phyloP scores from a whole-genome alignment of 2,797 vertebrate species.

The Orestias chungarensis region DNA sequence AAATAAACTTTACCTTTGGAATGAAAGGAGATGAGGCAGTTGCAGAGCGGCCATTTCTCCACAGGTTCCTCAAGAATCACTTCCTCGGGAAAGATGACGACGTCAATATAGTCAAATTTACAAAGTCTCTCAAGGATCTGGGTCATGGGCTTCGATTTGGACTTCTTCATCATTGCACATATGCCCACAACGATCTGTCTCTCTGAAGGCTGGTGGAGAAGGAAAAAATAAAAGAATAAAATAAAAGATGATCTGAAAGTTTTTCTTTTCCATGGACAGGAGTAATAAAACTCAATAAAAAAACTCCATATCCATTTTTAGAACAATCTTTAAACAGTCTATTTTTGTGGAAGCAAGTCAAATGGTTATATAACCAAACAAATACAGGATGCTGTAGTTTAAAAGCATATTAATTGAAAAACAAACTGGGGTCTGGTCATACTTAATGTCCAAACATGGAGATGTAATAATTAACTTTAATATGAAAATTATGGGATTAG shows the following conservation, averaged over 20 bases:
- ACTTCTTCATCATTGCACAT: conserved; percentile 98
- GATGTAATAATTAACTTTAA: not conserved
- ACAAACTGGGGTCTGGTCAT: no score
- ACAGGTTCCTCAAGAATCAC: conserved; percentile 94
- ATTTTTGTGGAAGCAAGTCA: not conserved
- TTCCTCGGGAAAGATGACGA: conserved; percentile 95
- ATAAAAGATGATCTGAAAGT: not conserved
- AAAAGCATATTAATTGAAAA: not conserved
- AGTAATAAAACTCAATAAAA: no score
- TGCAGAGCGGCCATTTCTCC: conserved; percentile 94
- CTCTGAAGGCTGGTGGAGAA: conserved; percentile 84
- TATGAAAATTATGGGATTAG: not conserved
- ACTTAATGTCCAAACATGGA: no score
- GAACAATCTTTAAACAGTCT: no score
- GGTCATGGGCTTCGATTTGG: conserved; percentile 98
- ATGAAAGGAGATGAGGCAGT: conserved; percentile 98
- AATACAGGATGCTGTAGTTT: not conserved
- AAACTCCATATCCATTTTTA: no score
- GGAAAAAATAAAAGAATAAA: not conserved
- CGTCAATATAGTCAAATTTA: conserved; percentile 94
- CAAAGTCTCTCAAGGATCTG: conserved; percentile 96
- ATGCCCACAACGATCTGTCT: conserved; percentile 96
- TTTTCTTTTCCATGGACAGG: not conserved
- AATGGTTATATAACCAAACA: not conserved
- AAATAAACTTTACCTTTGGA: conserved; percentile 87